phyloP scores from a whole-genome alignment of 30 jellyfish, hydroid and myxozoan genomes.

The Aurelia sp. region DNA sequence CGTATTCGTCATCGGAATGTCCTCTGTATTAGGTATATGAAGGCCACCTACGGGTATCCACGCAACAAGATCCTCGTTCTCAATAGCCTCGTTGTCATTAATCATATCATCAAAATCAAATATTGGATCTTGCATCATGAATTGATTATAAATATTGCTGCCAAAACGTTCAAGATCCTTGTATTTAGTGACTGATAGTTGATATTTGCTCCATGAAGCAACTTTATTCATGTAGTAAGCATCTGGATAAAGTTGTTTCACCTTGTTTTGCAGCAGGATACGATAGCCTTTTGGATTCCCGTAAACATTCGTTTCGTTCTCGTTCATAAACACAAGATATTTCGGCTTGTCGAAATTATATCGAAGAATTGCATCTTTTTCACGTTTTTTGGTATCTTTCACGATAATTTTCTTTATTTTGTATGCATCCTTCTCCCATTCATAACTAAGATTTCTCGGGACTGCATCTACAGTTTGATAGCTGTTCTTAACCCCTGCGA shows the following conservation, averaged over 20 bases:
- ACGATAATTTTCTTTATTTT: slow-evolving; percentile 38
- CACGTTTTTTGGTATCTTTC: slow-evolving; percentile 41
- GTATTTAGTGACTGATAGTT: slow-evolving; percentile 56
- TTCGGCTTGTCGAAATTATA: slow-evolving; percentile 77
- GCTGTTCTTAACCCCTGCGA: slow-evolving; percentile 74
- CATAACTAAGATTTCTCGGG: slow-evolving; percentile 37
- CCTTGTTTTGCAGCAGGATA: slow-evolving; percentile 40
- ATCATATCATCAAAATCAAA: slow-evolving; percentile 46
- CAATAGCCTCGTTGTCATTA: slow-evolving; percentile 66
- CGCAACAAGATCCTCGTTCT: slow-evolving; percentile 72
- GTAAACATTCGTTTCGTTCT: slow-evolving; percentile 45
- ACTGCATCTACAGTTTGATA: slow-evolving; percentile 58
- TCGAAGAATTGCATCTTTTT: slow-evolving; percentile 59
- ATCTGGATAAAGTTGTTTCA: slow-evolving; percentile 59
- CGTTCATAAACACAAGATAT: slow-evolving; percentile 52
- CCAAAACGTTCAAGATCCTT: slow-evolving; percentile 57
- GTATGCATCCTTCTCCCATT: slow-evolving; percentile 47
- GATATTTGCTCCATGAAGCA: slow-evolving; percentile 63
- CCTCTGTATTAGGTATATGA: slow-evolving; percentile 74
- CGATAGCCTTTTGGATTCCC: slow-evolving; percentile 76
- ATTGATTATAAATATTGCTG: slow-evolving; percentile 35
- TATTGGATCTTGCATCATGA: slow-evolving; percentile 48
- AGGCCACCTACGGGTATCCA: slow-evolving; percentile 79
- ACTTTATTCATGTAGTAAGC: slow-evolving; percentile 32
- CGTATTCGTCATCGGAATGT: slow-evolving; percentile 59